These are phyloP conservation scores for Fregetta grallaria DNA, from an alignment of 2,113 vertebrate species.

Conservation along the genomic window DNA sequence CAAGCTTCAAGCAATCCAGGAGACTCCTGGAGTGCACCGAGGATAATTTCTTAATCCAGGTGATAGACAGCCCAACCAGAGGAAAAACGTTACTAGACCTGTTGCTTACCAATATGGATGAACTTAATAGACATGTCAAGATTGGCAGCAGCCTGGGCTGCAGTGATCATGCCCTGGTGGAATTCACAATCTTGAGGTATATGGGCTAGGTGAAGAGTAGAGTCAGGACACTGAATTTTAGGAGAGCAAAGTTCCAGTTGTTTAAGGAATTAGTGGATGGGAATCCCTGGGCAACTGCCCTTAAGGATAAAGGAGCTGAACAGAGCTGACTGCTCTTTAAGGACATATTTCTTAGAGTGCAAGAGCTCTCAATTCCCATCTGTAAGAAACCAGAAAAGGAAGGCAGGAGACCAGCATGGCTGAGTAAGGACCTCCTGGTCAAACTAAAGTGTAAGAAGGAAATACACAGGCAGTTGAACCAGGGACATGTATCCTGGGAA, in stretches of 20 bases:
- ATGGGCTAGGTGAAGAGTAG: neutral
- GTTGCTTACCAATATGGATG: neutral
- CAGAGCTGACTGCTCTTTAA: neutral
- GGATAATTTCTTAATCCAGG: neutral
- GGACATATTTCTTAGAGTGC: neutral
- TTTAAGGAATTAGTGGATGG: neutral
- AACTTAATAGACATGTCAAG: neutral
- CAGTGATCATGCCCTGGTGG: neutral
- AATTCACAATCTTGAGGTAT: neutral
- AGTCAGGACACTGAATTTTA: neutral
- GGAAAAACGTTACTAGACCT: neutral
- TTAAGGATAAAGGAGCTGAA: neutral
- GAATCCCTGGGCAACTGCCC: neutral
- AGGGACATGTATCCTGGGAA: neutral
- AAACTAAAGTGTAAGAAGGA: neutral
- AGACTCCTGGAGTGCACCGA: neutral
- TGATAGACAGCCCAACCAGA: neutral
- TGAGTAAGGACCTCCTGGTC: neutral
- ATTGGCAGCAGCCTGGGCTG: neutral
- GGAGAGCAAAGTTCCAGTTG: neutral
- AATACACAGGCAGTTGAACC: neutral
- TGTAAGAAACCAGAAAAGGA: neutral
- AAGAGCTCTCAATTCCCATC: neutral
- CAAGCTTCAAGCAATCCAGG: neutral
- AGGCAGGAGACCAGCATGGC: neutral